phyloP scores from a whole-genome alignment of 2,113 vertebrate genomes.

The Fregata magnificens region DNA sequence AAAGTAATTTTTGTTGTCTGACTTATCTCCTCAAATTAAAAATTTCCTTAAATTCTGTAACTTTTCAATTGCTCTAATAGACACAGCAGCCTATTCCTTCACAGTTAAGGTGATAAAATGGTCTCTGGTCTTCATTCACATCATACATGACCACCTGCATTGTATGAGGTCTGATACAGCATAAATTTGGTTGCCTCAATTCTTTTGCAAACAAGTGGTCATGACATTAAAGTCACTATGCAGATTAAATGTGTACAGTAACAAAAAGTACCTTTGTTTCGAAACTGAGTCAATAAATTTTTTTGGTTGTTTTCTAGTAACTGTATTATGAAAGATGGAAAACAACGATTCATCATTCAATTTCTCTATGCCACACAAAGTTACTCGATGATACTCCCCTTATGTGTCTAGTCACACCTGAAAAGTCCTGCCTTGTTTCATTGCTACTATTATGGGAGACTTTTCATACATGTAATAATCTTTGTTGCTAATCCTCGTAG shows the following conservation, averaged over 20 bases:
- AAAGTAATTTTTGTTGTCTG: not conserved
- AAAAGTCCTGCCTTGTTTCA: not conserved
- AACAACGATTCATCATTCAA: not conserved
- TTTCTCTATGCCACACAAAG: not conserved
- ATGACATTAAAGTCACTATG: not conserved
- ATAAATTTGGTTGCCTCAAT: not conserved
- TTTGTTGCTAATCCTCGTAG: not conserved
- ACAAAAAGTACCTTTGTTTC: not conserved
- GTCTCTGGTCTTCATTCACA: not conserved
- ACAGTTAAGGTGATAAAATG: not conserved
- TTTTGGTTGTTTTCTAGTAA: not conserved
- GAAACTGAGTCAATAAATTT: not conserved
- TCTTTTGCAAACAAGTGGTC: not conserved
- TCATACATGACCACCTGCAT: not conserved
- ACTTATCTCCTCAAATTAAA: not conserved
- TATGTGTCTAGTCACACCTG: not conserved
- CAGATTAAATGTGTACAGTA: not conserved
- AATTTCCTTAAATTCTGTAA: not conserved
- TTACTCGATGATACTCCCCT: accelerated
- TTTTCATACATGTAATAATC: not conserved
- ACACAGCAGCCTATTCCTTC: not conserved
- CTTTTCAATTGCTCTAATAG: not conserved
- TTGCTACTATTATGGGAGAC: not conserved
- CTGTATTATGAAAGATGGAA: not conserved
- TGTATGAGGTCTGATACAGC: not conserved